These are phyloP conservation scores for Glyptemys insculpta DNA, from an alignment of 2,797 vertebrate species.

Conservation along the genomic window DNA sequence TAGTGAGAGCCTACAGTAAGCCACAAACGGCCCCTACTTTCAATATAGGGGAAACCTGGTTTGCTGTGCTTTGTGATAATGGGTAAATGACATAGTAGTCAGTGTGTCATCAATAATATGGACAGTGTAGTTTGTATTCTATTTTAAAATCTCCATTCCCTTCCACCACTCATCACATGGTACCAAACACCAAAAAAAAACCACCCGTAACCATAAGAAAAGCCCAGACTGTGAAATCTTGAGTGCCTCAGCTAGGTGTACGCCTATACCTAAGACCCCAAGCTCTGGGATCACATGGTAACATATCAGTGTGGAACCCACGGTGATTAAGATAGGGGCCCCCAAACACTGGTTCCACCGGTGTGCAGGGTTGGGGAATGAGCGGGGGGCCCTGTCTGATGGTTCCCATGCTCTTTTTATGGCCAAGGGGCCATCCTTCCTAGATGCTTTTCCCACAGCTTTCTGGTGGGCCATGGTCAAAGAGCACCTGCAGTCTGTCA, in stretches of 20 bases:
- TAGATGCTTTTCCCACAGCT: no score
- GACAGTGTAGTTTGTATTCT: background rate
- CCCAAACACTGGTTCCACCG: background rate
- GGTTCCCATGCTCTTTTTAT: no score
- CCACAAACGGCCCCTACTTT: background rate
- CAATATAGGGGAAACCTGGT: background rate
- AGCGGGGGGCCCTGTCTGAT: no score
- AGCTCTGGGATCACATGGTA: background rate
- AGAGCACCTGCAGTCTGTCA: background rate
- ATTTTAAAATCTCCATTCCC: background rate
- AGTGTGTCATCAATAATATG: background rate
- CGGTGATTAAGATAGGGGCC: background rate
- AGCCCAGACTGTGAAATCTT: background rate
- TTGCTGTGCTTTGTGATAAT: background rate
- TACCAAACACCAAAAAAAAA: background rate
- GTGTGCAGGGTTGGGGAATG: no score
- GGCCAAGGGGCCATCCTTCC: no score
- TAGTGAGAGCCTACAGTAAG: constrained; percentile 48
- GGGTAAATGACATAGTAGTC: constrained; percentile 46
- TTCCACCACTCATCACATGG: background rate
- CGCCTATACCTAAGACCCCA: background rate
- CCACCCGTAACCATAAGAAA: background rate
- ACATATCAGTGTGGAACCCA: background rate
- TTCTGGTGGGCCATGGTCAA: background rate
- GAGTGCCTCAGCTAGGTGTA: background rate